Percentiles rank a stretch among this genome's conserved stretches.
These are phyloP conservation scores for Epicampocera succincta DNA, from an alignment of 2,888 invertebrate species.

Conservation along the genomic window DNA sequence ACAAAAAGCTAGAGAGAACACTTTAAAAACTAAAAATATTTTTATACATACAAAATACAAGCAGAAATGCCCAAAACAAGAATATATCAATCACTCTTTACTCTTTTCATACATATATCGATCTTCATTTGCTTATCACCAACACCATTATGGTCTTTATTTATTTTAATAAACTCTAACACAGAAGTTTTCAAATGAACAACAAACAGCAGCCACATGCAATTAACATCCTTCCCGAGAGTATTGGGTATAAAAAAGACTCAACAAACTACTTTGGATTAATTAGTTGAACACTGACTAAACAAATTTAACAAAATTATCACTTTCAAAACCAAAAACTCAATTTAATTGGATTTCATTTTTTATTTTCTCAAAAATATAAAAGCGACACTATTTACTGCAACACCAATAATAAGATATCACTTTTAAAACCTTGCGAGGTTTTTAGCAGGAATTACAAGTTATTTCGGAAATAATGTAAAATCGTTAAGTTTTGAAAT, in stretches of 20 bases:
- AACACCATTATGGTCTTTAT: slow-evolving; percentile 20
- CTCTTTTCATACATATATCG: slow-evolving; percentile 25
- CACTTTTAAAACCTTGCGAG: slow-evolving; percentile 9
- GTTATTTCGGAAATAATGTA: slow-evolving; percentile 42
- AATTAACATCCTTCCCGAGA: slow-evolving; percentile 50
- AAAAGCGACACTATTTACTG: slow-evolving; percentile 2
- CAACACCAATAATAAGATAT: slow-evolving; percentile 25
- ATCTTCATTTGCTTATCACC: slow-evolving; percentile 34
- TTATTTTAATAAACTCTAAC: slow-evolving; percentile 22
- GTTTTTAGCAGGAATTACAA: slow-evolving; percentile 45
- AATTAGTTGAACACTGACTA: background rate
- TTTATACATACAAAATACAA: slow-evolving; percentile 37
- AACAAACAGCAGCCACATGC: background rate
- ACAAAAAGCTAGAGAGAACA: slow-evolving; percentile 3
- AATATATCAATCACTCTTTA: slow-evolving; percentile 14
- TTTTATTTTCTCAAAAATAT: slow-evolving; percentile 21
- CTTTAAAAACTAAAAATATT: slow-evolving; percentile 4
- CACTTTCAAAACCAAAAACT: slow-evolving; percentile 11
- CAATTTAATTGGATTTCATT: slow-evolving; percentile 30
- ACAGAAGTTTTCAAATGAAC: slow-evolving; percentile 7
- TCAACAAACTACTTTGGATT: slow-evolving; percentile 58
- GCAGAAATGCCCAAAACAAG: background rate
- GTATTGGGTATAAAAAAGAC: slow-evolving; percentile 67
- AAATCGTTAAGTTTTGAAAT: slow-evolving; percentile 39
- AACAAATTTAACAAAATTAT: background rate